Evolutionary conservation across 2,888 invertebrate species (phyloP), one percentile per base, ranked within the genome.

Genomic region (Cecidostiba fungosa): DNA sequence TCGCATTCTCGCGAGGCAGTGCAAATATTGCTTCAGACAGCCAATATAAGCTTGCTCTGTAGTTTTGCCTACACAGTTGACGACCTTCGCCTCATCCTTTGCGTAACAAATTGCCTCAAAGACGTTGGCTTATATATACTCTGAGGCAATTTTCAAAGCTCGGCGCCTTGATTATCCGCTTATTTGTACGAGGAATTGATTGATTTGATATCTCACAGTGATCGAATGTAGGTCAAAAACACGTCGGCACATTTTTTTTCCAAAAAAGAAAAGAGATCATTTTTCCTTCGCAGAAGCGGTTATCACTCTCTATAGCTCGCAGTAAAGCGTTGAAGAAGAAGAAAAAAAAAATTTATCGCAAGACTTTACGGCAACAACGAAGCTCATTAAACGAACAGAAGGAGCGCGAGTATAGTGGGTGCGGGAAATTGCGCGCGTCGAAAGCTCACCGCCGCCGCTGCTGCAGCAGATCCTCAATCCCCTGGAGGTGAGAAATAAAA

Each of bases 401-500:
- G 32, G 70, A 32, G 69, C 4, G 23, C 0, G 29, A n/a, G 32
- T 32, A 29, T 5, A 32, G 69, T 26, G n/a, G 29, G 32, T n/a
- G 36, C 16, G 16, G 32, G 36, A 70, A n/a, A 32, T 39, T n/a
- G 39, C 39, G 70, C n/a, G 70, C 32, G n/a, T 36, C 36, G 70
- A 70, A 47, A 50, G 39, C 4, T 5, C 19, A 10, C 8, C 29
- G 47, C 29, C 19, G 26, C 74, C 6, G 43, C 43, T 3, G 26
- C 74, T 2, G 43, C 43, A 43, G 43, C 43, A 47, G 19, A 74
- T 50, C 29, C 74, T 74, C 19, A 50, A 74, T 74, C 29, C 47
- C 43, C 47, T 12, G 50, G 29, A 74, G 74, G 74, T 74, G 47
- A 19, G 50, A 50, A 50, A 47, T 74, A 74, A 74, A 74, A 74